Evolutionary conservation across 2,888 invertebrate genomes (phyloP).

Genomic region (Protodeltote pygarga): DNA sequence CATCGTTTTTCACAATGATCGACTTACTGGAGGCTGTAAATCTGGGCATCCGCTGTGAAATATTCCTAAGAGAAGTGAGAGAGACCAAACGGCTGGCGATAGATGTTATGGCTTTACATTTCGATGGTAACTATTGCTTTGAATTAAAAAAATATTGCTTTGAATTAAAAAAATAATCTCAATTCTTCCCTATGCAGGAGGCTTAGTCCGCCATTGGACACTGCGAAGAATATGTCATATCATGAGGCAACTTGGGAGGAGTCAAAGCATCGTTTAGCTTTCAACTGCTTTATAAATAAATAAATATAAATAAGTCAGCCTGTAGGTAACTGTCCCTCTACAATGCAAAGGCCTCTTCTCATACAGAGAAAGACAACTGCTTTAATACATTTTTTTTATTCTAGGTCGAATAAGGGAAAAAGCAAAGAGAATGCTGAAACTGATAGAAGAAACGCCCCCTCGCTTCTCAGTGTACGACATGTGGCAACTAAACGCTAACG

Average conservation of each 20-base stretch:
- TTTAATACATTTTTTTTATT: constrained; percentile 41
- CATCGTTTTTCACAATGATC: constrained; percentile 44
- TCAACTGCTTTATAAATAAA: no score
- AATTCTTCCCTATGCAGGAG: no score
- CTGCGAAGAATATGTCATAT: no score
- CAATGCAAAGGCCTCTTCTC: no score
- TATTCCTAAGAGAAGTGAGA: constrained; percentile 63
- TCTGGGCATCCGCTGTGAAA: constrained; percentile 60
- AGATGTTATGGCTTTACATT: constrained; percentile 59
- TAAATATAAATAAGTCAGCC: no score
- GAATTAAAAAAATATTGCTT: no score
- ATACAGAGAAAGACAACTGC: no score
- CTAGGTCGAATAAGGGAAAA: constrained; percentile 69
- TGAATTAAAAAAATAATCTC: no score
- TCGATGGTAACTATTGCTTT: constrained; percentile 53
- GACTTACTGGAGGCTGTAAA: constrained; percentile 51
- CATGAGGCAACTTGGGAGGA: no score
- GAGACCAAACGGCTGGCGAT: constrained; percentile 65
- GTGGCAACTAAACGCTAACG: constrained; percentile 57
- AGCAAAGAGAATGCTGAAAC: constrained; percentile 67
- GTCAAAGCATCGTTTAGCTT: no score
- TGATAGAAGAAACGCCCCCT: constrained; percentile 67
- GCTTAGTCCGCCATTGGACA: no score
- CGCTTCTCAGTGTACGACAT: constrained; percentile 59
- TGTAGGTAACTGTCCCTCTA: no score